phyloP scores from a whole-genome alignment of 2,113 vertebrate genomes.

The Lycaon pictus region DNA sequence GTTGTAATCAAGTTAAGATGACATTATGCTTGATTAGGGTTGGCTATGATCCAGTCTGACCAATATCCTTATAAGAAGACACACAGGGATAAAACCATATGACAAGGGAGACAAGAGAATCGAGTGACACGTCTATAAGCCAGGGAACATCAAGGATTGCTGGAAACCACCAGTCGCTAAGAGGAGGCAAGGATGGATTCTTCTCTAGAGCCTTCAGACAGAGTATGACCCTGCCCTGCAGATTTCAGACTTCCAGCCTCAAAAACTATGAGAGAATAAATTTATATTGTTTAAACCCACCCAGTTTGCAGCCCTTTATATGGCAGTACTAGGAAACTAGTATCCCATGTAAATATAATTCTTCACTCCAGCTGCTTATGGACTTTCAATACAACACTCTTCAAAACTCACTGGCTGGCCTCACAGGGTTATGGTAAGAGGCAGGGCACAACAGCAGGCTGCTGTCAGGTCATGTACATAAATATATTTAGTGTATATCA shows the following conservation, averaged over 20 bases:
- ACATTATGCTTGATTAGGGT: neutral
- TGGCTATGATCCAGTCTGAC: neutral
- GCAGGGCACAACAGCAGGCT: too few species aligned
- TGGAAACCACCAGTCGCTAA: neutral
- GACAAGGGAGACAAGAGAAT: accelerated
- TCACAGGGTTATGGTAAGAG: neutral
- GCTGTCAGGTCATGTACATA: neutral
- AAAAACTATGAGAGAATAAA: neutral
- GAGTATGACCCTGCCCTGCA: too few species aligned
- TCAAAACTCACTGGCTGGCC: accelerated
- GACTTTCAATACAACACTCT: neutral
- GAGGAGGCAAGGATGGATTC: neutral
- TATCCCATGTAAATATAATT: neutral
- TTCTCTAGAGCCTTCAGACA: neutral
- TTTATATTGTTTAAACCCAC: neutral
- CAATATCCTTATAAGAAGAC: neutral
- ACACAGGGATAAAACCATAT: accelerated
- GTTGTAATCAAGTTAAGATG: neutral
- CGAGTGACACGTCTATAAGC: neutral
- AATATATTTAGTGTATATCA: neutral
- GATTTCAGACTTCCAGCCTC: neutral
- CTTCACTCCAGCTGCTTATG: neutral
- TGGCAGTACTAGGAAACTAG: neutral
- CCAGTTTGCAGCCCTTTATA: neutral
- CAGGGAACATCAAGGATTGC: neutral